Conservation (phyloP, 2,888 invertebrate species). For the Tinea pellionella region DNA sequence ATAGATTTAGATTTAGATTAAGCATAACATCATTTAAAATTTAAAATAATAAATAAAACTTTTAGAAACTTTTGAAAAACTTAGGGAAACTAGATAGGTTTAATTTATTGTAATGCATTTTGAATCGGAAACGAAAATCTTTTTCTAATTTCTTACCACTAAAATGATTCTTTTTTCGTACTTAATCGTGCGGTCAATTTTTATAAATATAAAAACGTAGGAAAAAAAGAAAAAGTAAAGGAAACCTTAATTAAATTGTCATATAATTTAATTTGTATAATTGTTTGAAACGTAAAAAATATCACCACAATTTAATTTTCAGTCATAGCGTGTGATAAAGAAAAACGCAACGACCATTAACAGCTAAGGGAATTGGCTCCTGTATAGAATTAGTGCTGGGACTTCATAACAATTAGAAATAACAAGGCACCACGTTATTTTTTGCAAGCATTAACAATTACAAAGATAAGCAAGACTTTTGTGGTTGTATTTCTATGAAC, state of each 20-base stretch:
- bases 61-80: too few relatives aligned
- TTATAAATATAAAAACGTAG: too few relatives aligned
- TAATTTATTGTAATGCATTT: too few relatives aligned
- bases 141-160: too few relatives aligned
- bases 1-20: too few relatives aligned
- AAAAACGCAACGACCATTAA: slow-evolving; percentile 10
- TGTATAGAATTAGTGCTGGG: not conserved
- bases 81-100: too few relatives aligned
- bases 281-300: slow-evolving; percentile 1
- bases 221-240: not conserved
- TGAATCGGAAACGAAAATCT: too few relatives aligned
- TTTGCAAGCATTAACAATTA: slow-evolving; percentile 17
- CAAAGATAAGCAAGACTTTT: slow-evolving; percentile 19
- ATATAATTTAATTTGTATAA: not conserved
- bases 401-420: slow-evolving; percentile 7
- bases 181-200: too few relatives aligned
- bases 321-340: slow-evolving; percentile 11
- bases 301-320: slow-evolving; percentile 5
- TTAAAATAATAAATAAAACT: too few relatives aligned
- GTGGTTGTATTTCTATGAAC: slow-evolving; percentile 19
- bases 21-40: too few relatives aligned
- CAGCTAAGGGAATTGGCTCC: slow-evolving; percentile 6
- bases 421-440: slow-evolving; percentile 9
- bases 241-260: not conserved
- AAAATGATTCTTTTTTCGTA: too few relatives aligned